These are phyloP conservation scores for Beris morrisii DNA, from an alignment of 2,888 invertebrate species.

Conservation along the genomic window DNA sequence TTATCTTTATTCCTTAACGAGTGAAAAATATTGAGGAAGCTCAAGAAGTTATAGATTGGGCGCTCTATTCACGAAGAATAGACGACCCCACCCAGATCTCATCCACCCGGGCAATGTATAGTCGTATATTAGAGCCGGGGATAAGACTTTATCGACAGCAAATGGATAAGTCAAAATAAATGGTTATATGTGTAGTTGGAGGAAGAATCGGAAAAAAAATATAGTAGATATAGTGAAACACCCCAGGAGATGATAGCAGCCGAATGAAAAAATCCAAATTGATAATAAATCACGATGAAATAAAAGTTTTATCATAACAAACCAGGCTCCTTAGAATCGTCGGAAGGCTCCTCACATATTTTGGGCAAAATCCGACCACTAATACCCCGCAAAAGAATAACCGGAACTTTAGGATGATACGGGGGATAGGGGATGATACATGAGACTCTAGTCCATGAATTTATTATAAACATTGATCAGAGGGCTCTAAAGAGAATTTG, in stretches of 20 bases:
- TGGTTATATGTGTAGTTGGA: background rate
- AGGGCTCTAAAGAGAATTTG: constrained; percentile 10
- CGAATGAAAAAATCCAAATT: constrained; percentile 4
- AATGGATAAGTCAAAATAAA: constrained; percentile 28
- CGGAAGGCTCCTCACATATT: no score
- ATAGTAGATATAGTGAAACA: constrained; percentile 9
- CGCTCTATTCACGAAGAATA: background rate
- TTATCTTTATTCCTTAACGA: no score
- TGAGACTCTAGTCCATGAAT: constrained; percentile 13
- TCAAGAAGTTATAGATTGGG: background rate
- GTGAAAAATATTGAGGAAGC: constrained; percentile 6
- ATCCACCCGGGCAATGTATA: no score
- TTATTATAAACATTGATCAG: constrained; percentile 23
- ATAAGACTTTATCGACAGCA: constrained; percentile 12
- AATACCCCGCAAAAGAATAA: no score
- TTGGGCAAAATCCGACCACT: no score
- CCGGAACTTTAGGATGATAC: no score
- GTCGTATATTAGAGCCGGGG: background rate
- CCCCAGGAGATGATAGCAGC: constrained; percentile 9
- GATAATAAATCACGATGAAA: constrained; percentile 25
- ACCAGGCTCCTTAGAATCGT: background rate
- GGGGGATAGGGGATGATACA: constrained; percentile 7
- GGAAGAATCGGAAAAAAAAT: background rate
- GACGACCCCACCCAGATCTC: background rate
- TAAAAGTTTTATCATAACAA: constrained; percentile 29